Evolutionary conservation across 2,797 vertebrate species (phyloP).

Genomic region (Sternarchorhynchus goeldii): DNA sequence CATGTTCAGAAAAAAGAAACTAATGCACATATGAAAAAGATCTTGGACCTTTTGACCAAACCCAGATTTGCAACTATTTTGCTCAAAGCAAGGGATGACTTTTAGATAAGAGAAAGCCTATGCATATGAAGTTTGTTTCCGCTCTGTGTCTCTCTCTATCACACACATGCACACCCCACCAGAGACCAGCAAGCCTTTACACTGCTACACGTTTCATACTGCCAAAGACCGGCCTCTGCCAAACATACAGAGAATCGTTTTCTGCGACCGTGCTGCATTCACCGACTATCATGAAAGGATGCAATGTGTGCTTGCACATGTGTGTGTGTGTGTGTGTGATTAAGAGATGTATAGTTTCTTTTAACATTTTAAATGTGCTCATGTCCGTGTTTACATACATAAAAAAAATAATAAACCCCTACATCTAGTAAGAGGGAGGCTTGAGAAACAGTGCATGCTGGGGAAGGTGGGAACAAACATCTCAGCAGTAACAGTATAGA

Average conservation of each 20-base stretch:
- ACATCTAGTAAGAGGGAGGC: neutral
- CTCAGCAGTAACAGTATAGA: conserved; percentile 15
- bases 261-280: conserved; percentile 44
- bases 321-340: no score
- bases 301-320: neutral
- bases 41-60: conserved; percentile 29
- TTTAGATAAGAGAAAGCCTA: conserved; percentile 1
- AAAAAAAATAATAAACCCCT: neutral
- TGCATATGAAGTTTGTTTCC: neutral
- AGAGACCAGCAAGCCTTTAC: conserved; percentile 5
- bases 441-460: neutral
- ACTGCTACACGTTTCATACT: conserved; percentile 39
- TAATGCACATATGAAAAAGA: neutral
- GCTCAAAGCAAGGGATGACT: conserved; percentile 2
- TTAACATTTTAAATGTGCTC: neutral
- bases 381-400: neutral
- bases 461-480: conserved; percentile 13
- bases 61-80: conserved; percentile 18
- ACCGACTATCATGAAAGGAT: conserved; percentile 30
- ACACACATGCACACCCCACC: conserved; percentile 27
- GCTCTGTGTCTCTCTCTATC: neutral
- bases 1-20: neutral
- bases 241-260: conserved; percentile 36
- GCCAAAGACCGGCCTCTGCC: conserved; percentile 18
- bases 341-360: neutral